phyloP scores from a whole-genome alignment of 2,888 invertebrate species.

The Tachina grossa region DNA sequence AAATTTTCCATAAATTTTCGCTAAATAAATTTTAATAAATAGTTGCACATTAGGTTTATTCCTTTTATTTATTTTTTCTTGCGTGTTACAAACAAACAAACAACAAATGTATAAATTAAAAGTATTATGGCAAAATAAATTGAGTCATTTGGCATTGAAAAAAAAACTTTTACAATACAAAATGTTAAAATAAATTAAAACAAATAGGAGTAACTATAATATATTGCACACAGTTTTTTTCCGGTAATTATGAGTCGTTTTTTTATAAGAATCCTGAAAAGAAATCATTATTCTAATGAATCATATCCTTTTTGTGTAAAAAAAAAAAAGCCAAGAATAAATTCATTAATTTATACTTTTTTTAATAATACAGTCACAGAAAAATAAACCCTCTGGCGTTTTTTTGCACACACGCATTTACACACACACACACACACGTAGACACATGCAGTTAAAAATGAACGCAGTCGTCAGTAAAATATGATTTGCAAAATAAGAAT shows the following conservation, averaged over 20 bases:
- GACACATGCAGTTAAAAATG: neutral
- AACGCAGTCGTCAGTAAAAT: conserved; percentile 44
- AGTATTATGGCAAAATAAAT: conserved; percentile 19
- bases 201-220: conserved; percentile 20
- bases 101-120: neutral
- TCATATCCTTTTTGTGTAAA: neutral
- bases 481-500: conserved; percentile 57
- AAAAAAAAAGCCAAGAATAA: conserved; percentile 12
- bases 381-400: neutral
- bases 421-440: neutral
- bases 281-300: neutral
- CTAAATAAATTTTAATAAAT: conserved; percentile 69
- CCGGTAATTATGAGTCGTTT: conserved; percentile 35
- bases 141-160: conserved; percentile 14
- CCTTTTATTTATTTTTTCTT: neutral
- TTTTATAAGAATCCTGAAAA: conserved; percentile 8
- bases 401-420: neutral
- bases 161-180: conserved; percentile 1
- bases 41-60: conserved; percentile 32
- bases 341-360: conserved; percentile 61
- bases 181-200: conserved; percentile 9
- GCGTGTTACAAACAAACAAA: neutral
- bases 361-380: conserved; percentile 37
- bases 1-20: conserved; percentile 68
- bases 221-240: conserved; percentile 7